Base-by-base conservation (phyloP, 2,888 invertebrate species). In the Drosophila kokeensis region DNA sequence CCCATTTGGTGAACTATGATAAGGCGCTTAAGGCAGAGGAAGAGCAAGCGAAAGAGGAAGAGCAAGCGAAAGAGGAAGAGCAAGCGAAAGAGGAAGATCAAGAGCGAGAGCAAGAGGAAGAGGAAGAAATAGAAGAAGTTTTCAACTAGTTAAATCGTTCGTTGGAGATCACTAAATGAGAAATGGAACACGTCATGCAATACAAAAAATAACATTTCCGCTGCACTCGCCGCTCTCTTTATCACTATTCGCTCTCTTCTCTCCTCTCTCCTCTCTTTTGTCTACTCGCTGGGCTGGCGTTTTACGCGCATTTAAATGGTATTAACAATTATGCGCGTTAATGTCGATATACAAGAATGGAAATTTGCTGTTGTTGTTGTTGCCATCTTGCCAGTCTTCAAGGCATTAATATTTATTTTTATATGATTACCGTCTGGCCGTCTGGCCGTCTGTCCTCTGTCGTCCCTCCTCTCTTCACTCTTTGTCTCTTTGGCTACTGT, bases 261-360 rank as follows among this genome's bases (percentile, higher is more conserved):
- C 27, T 21, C 36, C 3, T 53, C 27, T 27, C 27, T 21, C 36
- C 3, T 18, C 3, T 34, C 24, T 21, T 4, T 45, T 27, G 49
- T 77, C 80, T 76, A 72, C 69, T 53, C 59, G 76, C 76, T 73
- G 53, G 45, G 63, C 59, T 53, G 61, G 58, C 49, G 52, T 53
- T 72, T 72, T 67, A 64, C 55, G 67, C 73, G 74, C 86, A 89
- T 87, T 87, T 87, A 87, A 87, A 87, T 89, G 79, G 89, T 83
- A 81, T 89, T 84, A 81, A 78, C 76, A 82, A 84, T 83, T 88
- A 81, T 87, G 73, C 64, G 77, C 76, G 70, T 81, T 86, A 82
- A 82, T 82, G 72, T 70, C 72, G 59, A 69, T 42, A 70, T 67
- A 73, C 60, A 85, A 85, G 81, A 85, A 87, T 87, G 87, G 73